Base-by-base conservation (phyloP, 2,888 invertebrate species). In the Pristionchus entomophagus region DNA sequence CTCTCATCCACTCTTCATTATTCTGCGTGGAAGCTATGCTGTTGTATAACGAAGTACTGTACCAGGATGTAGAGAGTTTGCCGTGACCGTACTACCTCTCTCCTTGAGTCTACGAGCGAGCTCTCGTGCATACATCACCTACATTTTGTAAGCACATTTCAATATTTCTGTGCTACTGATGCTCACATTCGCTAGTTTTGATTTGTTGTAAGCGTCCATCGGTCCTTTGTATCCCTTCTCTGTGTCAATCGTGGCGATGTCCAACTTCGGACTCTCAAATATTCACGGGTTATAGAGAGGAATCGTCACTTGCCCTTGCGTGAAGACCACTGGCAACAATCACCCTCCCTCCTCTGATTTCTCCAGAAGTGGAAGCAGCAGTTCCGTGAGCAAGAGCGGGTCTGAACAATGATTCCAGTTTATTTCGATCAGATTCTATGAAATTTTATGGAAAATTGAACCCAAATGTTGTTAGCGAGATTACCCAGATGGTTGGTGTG, bases 401-500 rank as follows among this genome's bases (percentile, higher is more conserved):
- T n/a, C n/a, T n/a, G n/a, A n/a, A n/a, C n/a, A n/a, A n/a, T n/a
- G n/a, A n/a, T n/a, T 53, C 92, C 93, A 91, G 82, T n/a, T n/a
- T n/a, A n/a, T n/a, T n/a, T n/a, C n/a, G n/a, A n/a, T n/a, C n/a
- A n/a, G n/a, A n/a, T n/a, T n/a, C n/a, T n/a, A n/a, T n/a, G n/a
- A n/a, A n/a, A n/a, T n/a, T n/a, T n/a, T n/a, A n/a, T n/a, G n/a
- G n/a, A n/a, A n/a, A n/a, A n/a, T n/a, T n/a, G n/a, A n/a, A n/a
- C n/a, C n/a, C n/a, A n/a, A n/a, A n/a, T n/a, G n/a, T n/a, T n/a
- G n/a, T n/a, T n/a, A n/a, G n/a, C n/a, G n/a, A n/a, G n/a, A n/a
- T 35, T 97, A 4, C 97, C 96, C 90, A 97, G 94, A 94, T 97
- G 97, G 94, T 98, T 98, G 14, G 96, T 96, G 84, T 96, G 96